A percentile compares a stretch with the other conserved stretches of the same genome.
phyloP scores from a whole-genome alignment of 2,888 invertebrate species.

The Tuberolachnus salignus region DNA sequence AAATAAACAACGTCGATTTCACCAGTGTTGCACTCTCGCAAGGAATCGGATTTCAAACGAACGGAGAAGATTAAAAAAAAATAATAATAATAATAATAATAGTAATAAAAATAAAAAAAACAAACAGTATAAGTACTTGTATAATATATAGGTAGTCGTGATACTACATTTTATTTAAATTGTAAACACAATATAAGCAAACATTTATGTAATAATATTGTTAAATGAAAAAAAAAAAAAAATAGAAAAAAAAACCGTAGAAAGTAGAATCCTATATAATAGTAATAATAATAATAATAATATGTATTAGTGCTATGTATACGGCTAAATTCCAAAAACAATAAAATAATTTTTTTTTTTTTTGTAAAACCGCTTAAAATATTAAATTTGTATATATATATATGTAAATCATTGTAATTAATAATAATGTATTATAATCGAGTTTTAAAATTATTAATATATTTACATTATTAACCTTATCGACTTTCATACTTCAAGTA shows the following conservation, averaged over 20 bases:
- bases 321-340: slow-evolving; percentile 18
- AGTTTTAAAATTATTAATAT: no score
- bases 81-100: no score
- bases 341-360: background rate
- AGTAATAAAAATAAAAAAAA: no score
- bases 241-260: slow-evolving; percentile 18
- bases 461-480: no score
- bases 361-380: no score
- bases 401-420: no score
- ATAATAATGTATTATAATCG: no score
- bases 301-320: background rate
- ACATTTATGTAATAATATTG: slow-evolving; percentile 14
- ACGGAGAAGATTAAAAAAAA: background rate
- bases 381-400: no score
- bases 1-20: slow-evolving; percentile 6
- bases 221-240: slow-evolving; percentile 17
- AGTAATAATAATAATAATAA: slow-evolving; percentile 29
- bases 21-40: slow-evolving; percentile 14
- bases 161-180: slow-evolving; percentile 48
- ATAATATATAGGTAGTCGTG: background rate
- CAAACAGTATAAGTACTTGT: no score
- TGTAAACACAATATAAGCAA: slow-evolving; percentile 44
- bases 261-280: slow-evolving; percentile 41
- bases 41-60: slow-evolving; percentile 35
- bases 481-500: no score